Evolutionary conservation across 2,113 vertebrate genomes (phyloP).

Genomic region (Myotis davidii): DNA sequence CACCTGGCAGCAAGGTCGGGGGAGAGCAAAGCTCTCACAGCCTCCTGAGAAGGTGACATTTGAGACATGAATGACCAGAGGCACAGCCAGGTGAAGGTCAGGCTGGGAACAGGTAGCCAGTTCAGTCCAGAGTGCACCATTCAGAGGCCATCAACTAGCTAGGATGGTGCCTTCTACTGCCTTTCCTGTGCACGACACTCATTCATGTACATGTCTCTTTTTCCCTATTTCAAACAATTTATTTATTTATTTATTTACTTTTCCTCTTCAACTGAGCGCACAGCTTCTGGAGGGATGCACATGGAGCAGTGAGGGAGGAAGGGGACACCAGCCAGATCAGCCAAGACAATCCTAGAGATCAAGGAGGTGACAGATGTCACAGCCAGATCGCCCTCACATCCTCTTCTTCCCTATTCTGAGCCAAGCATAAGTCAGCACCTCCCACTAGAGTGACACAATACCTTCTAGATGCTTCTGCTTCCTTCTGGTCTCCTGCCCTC

Average conservation of each 20-base stretch:
- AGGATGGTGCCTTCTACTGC: not conserved
- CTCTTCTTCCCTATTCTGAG: not conserved
- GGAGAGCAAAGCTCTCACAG: not conserved
- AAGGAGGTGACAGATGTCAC: not conserved
- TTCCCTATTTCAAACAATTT: too few relatives aligned
- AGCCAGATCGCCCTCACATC: not conserved
- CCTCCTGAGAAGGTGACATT: not conserved
- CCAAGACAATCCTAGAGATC: not conserved
- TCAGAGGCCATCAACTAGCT: not conserved
- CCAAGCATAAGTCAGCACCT: not conserved
- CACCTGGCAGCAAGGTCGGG: not conserved
- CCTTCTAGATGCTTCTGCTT: not conserved
- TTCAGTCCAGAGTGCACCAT: too few relatives aligned
- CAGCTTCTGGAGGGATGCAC: not conserved
- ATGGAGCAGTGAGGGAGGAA: not conserved
- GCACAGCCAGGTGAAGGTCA: not conserved
- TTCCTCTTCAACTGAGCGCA: not conserved
- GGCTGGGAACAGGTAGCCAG: not conserved
- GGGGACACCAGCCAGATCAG: not conserved
- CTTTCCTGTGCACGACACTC: not conserved
- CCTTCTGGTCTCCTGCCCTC: not conserved
- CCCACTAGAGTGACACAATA: not conserved
- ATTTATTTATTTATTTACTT: not conserved
- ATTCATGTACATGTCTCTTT: not conserved
- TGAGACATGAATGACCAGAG: not conserved